Evolutionary conservation across 2,797 vertebrate species (phyloP).

Genomic region (Eutrigla gurnardus): DNA sequence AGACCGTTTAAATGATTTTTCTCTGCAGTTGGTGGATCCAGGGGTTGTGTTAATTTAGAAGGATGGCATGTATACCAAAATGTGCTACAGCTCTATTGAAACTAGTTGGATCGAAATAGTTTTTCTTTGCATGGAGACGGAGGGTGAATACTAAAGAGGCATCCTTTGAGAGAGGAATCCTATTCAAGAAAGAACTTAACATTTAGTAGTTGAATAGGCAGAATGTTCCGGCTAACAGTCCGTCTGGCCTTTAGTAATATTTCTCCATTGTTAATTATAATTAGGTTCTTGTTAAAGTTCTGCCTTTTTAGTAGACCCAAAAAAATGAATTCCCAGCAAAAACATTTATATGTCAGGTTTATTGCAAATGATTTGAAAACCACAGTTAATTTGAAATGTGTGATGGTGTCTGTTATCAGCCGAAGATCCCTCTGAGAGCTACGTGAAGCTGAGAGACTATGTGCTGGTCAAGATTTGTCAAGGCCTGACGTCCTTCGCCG

Average conservation of each 20-base stretch:
- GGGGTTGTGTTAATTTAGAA: constrained; percentile 52
- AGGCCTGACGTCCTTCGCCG: constrained; percentile 89
- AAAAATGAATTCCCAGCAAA: neutral
- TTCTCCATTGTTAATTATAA: no score
- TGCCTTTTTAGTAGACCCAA: constrained; percentile 32
- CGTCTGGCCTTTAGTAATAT: constrained; percentile 2
- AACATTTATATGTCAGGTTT: neutral
- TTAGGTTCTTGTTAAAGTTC: no score
- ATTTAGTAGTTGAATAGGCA: constrained; percentile 28
- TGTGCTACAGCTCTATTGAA: constrained; percentile 53
- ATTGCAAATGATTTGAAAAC: constrained; percentile 7
- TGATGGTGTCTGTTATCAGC: constrained; percentile 78
- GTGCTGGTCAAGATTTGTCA: constrained; percentile 95
- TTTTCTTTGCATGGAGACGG: constrained; percentile 48
- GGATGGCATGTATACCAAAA: constrained; percentile 48
- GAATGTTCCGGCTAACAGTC: constrained; percentile 19
- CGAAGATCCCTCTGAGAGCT: constrained; percentile 97
- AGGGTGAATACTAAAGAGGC: constrained; percentile 68
- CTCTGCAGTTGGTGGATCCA: constrained; percentile 39
- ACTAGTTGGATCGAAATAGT: constrained; percentile 56
- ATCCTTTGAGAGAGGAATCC: constrained; percentile 47
- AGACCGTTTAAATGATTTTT: constrained; percentile 47
- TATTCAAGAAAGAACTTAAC: constrained; percentile 40
- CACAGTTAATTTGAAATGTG: neutral
- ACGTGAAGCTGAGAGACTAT: constrained; percentile 95